Evolutionary conservation across 2,113 vertebrate species (phyloP).

Genomic region (Pelusios castaneus): DNA sequence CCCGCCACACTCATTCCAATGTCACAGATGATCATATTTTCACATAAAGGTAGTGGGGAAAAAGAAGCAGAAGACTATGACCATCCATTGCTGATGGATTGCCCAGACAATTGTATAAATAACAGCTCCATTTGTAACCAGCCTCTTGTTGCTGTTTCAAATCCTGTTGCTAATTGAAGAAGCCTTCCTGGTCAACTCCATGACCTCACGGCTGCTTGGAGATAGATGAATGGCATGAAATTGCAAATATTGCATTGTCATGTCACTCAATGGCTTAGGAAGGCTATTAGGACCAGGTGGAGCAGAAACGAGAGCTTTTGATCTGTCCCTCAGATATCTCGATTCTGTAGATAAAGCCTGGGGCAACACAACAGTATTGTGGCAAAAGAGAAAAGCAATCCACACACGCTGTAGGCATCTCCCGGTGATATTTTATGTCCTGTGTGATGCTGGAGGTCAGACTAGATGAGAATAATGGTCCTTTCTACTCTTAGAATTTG

Average conservation of each 20-base stretch:
- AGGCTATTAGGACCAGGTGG: background rate
- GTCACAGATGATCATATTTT: too few relatives aligned
- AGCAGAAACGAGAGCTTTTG: background rate
- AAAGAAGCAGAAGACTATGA: background rate
- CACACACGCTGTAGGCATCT: background rate
- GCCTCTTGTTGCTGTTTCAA: background rate
- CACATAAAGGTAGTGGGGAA: background rate
- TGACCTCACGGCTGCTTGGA: accelerated
- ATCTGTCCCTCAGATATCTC: background rate
- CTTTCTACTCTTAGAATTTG: background rate
- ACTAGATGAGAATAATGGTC: slow-evolving; percentile 3
- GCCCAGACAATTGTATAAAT: background rate
- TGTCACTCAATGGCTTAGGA: background rate
- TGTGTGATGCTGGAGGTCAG: slow-evolving; percentile 7
- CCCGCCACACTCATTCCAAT: background rate
- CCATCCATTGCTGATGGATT: background rate
- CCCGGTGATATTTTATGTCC: accelerated
- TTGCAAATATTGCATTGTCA: background rate
- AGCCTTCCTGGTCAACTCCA: accelerated
- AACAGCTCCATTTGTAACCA: background rate
- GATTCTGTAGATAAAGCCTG: background rate
- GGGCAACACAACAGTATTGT: accelerated
- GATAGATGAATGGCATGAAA: accelerated
- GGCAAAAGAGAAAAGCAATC: background rate
- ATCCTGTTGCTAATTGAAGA: accelerated